A percentile compares a stretch with the other conserved stretches of the same genome.
phyloP scores from a whole-genome alignment of 2,888 invertebrate species.

The Eupithecia exiguata region DNA sequence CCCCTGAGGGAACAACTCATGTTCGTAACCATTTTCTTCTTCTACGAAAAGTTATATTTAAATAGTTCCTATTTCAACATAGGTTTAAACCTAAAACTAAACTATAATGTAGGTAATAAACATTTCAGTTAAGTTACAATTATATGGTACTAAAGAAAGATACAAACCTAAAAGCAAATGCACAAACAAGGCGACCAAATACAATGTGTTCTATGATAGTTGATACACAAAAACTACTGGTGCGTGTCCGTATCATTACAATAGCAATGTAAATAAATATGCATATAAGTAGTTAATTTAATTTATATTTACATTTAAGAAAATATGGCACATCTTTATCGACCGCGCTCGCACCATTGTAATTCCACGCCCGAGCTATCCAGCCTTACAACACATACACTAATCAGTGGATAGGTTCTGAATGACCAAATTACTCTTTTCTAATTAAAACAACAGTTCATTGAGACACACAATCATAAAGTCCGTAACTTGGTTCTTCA shows the following conservation, averaged over 20 bases:
- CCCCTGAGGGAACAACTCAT: constrained; percentile 39
- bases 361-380: constrained; percentile 59
- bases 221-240: constrained; percentile 61
- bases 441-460: constrained; percentile 14
- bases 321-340: constrained; percentile 83
- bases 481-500: constrained; percentile 33
- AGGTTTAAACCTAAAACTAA: constrained; percentile 48
- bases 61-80: constrained; percentile 48
- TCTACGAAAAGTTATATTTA: constrained; percentile 45
- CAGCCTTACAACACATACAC: constrained; percentile 58
- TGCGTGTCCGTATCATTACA: constrained; percentile 57
- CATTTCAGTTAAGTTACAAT: constrained; percentile 50
- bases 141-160: constrained; percentile 58
- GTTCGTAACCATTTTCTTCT: constrained; percentile 41
- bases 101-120: constrained; percentile 55
- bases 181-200: constrained; percentile 76
- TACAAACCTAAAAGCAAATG: constrained; percentile 79
- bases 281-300: constrained; percentile 76
- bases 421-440: constrained; percentile 31
- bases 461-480: constrained; percentile 22
- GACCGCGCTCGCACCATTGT: constrained; percentile 68
- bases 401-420: constrained; percentile 51
- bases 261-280: constrained; percentile 79
- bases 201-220: constrained; percentile 71
- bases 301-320: constrained; percentile 82